These are phyloP conservation scores for Zaprionus camerounensis DNA, from an alignment of 1,140 invertebrate species.

Conservation along the genomic window DNA sequence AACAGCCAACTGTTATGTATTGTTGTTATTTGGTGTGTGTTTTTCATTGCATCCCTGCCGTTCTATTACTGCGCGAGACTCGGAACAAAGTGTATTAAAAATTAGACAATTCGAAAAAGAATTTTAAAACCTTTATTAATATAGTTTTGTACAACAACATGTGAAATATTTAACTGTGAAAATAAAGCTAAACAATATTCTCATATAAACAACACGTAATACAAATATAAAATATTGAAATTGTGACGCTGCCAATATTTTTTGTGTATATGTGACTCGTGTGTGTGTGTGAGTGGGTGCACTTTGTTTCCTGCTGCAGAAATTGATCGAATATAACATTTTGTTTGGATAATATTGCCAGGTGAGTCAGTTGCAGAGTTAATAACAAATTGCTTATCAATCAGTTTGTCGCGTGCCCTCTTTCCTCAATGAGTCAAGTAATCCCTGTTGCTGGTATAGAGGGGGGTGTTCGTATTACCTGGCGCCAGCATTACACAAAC, in stretches of 20 bases:
- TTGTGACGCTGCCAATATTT: slow-evolving; percentile 28
- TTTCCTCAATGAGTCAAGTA: slow-evolving; percentile 19
- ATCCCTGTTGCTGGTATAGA: background rate
- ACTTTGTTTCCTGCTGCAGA: slow-evolving; percentile 37
- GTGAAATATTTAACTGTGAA: slow-evolving; percentile 20
- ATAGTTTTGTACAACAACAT: slow-evolving; percentile 21
- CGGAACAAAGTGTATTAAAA: slow-evolving; percentile 19
- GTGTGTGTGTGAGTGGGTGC: slow-evolving; percentile 23
- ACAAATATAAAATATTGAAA: background rate
- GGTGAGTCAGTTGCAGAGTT: slow-evolving; percentile 13
- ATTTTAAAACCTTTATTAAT: slow-evolving; percentile 8
- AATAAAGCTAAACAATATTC: background rate
- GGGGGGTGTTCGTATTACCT: slow-evolving; percentile 10
- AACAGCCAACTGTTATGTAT: slow-evolving; percentile 4
- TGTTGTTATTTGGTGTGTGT: slow-evolving; percentile 5
- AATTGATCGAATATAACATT: slow-evolving; percentile 18
- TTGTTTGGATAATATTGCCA: slow-evolving; percentile 23
- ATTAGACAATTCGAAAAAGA: background rate
- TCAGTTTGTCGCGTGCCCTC: slow-evolving; percentile 29
- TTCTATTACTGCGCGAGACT: slow-evolving; percentile 1
- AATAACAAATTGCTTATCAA: slow-evolving; percentile 15
- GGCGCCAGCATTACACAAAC: slow-evolving; percentile 13
- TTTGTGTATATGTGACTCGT: slow-evolving; percentile 21
- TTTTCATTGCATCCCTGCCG: slow-evolving; percentile 12
- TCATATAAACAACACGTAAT: background rate